Conservation (phyloP, 2,797 vertebrate genomes). For the Coregonus suidteri region DNA sequence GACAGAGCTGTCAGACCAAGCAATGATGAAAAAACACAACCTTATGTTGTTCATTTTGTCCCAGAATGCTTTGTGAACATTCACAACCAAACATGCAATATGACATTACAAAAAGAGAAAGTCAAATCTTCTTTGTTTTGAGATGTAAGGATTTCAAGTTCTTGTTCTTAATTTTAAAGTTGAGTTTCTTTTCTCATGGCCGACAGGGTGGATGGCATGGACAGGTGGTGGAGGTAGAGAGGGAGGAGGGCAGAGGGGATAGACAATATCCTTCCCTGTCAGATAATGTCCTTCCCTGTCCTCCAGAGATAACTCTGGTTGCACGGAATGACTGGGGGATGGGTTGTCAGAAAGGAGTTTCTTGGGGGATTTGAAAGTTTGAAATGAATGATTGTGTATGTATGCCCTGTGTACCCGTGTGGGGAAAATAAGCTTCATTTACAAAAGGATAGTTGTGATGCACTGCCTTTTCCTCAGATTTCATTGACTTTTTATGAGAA, state of each 20-base stretch:
- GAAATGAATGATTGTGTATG: slow-evolving; percentile 9
- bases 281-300: slow-evolving; percentile 77
- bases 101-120: no score
- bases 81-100: neutral
- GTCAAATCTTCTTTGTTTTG: no score
- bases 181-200: neutral
- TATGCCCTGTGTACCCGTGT: slow-evolving; percentile 5
- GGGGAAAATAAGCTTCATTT: neutral
- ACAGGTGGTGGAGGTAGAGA: neutral
- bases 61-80: neutral
- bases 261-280: slow-evolving; percentile 74
- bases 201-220: slow-evolving; percentile 1
- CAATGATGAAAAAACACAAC: neutral
- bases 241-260: neutral
- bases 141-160: no score
- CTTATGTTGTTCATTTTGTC: neutral
- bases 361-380: slow-evolving; percentile 29
- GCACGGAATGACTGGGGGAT: slow-evolving; percentile 37
- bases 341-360: slow-evolving; percentile 28
- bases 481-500: neutral
- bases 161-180: neutral
- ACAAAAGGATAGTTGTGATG: neutral
- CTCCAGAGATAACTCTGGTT: slow-evolving; percentile 79
- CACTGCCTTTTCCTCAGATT: neutral
- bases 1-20: neutral